Conservation (phyloP, 2,113 vertebrate species). For the Microcebus lehilahytsara region DNA sequence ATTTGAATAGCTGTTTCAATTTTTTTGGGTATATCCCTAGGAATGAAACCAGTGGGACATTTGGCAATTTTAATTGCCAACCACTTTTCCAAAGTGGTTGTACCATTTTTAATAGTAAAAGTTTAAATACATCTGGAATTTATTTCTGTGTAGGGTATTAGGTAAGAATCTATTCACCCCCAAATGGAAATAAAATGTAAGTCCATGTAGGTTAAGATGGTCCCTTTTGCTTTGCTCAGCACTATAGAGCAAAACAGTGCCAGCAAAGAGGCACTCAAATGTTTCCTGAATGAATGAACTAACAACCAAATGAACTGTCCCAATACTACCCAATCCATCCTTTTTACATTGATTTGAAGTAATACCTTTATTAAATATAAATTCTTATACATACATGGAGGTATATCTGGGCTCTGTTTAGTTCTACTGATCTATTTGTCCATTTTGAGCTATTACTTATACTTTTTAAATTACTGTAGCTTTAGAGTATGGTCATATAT, state of each 20-base stretch:
- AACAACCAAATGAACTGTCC: not conserved
- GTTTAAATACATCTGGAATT: not conserved
- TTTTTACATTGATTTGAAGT: not conserved
- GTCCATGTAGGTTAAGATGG: not conserved
- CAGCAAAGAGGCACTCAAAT: not conserved
- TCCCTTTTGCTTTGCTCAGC: not conserved
- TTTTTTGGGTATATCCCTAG: not conserved
- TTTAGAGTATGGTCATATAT: not conserved
- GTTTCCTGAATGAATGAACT: not conserved
- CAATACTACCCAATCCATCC: not conserved
- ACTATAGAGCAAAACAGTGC: not conserved
- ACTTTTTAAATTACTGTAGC: not conserved
- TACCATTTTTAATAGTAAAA: not conserved
- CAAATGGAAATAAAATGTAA: not conserved
- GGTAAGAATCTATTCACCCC: not conserved
- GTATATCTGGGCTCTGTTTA: not conserved
- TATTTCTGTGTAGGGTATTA: not conserved
- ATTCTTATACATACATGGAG: not conserved
- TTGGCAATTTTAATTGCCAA: not conserved
- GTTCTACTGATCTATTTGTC: not conserved
- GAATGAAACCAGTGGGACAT: not conserved
- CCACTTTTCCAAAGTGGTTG: not conserved
- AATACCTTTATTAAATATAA: not conserved
- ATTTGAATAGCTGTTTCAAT: not conserved
- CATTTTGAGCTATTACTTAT: not conserved